These are phyloP conservation scores for Acleris cristana DNA, from an alignment of 2,888 invertebrate species.

Conservation along the genomic window DNA sequence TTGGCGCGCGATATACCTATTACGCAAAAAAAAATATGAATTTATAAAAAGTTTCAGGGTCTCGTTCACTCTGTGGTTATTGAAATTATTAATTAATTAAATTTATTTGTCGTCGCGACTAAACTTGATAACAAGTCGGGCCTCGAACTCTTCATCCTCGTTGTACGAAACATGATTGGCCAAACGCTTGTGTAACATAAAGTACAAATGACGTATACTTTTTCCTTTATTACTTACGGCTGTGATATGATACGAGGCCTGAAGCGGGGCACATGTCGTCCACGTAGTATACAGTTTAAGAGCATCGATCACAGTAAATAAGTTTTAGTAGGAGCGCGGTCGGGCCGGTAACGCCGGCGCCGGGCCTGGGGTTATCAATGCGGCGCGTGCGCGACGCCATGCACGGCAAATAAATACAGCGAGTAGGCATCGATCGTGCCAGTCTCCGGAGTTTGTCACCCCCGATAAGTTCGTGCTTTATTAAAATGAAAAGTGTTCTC, in stretches of 20 bases:
- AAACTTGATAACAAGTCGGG: too few species aligned
- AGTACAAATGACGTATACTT: background rate
- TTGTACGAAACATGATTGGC: too few species aligned
- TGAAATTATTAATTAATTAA: too few species aligned
- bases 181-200: background rate
- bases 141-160: too few species aligned
- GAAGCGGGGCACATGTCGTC: background rate
- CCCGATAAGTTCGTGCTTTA: slow-evolving; percentile 46
- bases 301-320: slow-evolving; percentile 3
- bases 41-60: too few species aligned
- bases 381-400: slow-evolving; percentile 78
- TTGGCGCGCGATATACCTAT: too few species aligned
- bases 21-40: too few species aligned
- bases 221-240: slow-evolving; percentile 2
- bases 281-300: slow-evolving; percentile 1
- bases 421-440: slow-evolving; percentile 52
- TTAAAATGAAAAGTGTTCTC: slow-evolving; percentile 66
- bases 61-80: too few species aligned
- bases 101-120: too few species aligned
- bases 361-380: slow-evolving; percentile 70
- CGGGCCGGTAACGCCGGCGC: slow-evolving; percentile 60
- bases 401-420: slow-evolving; percentile 68
- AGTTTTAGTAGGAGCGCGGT: slow-evolving; percentile 13
- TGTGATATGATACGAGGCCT: background rate
- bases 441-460: slow-evolving; percentile 60